Evolutionary conservation across 2,888 invertebrate genomes (phyloP).

Genomic region (Gastrophysa polygoni): DNA sequence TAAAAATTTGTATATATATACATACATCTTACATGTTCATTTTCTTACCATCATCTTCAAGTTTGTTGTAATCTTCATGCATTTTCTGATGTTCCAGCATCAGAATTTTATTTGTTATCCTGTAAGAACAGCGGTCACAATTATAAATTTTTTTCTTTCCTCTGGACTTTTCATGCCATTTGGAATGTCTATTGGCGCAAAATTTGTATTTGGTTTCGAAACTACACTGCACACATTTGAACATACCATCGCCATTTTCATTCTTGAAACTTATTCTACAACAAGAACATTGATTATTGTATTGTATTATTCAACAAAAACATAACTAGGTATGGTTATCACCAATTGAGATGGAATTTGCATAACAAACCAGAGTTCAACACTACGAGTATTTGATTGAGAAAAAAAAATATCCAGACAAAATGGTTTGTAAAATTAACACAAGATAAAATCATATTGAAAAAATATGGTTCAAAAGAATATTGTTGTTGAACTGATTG

Average conservation of each 20-base stretch:
- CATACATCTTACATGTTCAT: no score
- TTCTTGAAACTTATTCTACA: constrained; percentile 2
- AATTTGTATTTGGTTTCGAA: constrained; percentile 18
- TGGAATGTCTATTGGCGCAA: constrained; percentile 9
- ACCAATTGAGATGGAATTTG: no score
- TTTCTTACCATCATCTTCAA: constrained; percentile 1
- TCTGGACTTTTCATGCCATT: background rate
- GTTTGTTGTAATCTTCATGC: background rate
- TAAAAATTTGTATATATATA: no score
- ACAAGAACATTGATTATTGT: background rate
- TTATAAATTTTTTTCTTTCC: constrained; percentile 1
- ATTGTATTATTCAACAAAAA: no score
- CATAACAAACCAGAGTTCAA: no score
- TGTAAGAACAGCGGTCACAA: background rate
- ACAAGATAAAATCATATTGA: no score
- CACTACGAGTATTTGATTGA: no score
- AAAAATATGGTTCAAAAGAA: no score
- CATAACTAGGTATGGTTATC: no score
- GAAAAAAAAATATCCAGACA: no score
- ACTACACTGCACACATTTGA: constrained; percentile 19
- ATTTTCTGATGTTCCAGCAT: background rate
- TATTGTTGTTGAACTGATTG: no score
- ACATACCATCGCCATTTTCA: background rate
- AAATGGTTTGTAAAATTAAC: no score
- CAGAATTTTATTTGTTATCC: background rate